These are phyloP conservation scores for Calosoma granatense DNA, from an alignment of 1,140 invertebrate species.

Conservation along the genomic window DNA sequence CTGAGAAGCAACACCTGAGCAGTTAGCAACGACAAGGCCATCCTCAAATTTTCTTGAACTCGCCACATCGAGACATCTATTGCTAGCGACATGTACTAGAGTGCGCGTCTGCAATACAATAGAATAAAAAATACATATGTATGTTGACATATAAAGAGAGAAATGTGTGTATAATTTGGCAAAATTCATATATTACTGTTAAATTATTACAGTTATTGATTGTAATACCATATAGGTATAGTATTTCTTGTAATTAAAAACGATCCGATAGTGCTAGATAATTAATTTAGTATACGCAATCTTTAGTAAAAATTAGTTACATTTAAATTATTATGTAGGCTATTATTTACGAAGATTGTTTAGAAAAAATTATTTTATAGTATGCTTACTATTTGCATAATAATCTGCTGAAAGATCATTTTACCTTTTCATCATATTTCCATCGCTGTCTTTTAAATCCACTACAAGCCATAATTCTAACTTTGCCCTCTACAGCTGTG, in stretches of 20 bases:
- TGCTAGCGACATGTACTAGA: constrained; percentile 39
- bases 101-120: constrained; percentile 36
- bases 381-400: too few species aligned
- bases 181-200: background rate
- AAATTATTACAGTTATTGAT: background rate
- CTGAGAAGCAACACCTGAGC: constrained; percentile 38
- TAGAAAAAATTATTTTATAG: too few species aligned
- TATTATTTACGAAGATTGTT: too few species aligned
- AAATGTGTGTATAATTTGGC: background rate
- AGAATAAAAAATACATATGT: background rate
- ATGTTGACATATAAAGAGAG: background rate
- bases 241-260: background rate
- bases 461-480: constrained; percentile 56
- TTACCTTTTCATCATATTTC: constrained; percentile 44
- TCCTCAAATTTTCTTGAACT: constrained; percentile 28
- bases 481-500: constrained; percentile 39
- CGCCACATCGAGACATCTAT: constrained; percentile 44
- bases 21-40: constrained; percentile 39
- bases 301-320: background rate
- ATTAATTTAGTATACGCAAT: background rate
- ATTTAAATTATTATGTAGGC: too few species aligned
- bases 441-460: constrained; percentile 51
- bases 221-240: background rate
- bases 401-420: too few species aligned
- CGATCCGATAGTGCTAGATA: background rate